Evolutionary conservation across 2,797 vertebrate species (phyloP), one percentile per base, ranked within the genome.

Genomic region (Anolis apletophallus): DNA sequence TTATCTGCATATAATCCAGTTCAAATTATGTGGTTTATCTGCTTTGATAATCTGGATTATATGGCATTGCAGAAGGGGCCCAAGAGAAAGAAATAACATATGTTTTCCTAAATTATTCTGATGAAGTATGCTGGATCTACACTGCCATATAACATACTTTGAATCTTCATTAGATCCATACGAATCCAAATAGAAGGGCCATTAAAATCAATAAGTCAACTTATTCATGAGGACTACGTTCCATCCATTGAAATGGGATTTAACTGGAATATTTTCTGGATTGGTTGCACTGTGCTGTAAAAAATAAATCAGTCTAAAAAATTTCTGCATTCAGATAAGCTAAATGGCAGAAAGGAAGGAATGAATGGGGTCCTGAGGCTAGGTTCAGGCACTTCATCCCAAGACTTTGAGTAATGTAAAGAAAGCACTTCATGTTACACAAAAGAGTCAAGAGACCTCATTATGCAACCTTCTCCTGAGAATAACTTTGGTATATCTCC

Each of bases 361-460:
- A 32, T 26, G 29, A 12, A 26, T 11, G 19, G 5, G 34, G 16
- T 52, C 9, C 59, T 26, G 13, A 40, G 8, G n/a, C 19, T 34
- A 52, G n/a, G 11, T 13, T 59, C 13, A 23, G 29, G 1, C 40
- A 50, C 23, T 74, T 36, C 17, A 23, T 52, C 26, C 55, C 8
- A 68, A 1, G 36, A 76, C 8, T 88, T 68, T 88, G 29, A 71
- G 13, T 55, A 46, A 59, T 19, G 14, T 71, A 34, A 50, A 3
- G 9, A 55, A 23, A 50, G 40, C 54, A 64, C 55, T n/a, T 36
- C 21, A 73, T 40, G 32, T 74, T n/a, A 21, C 59, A 67, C 85
- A 19, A 74, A 85, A 83, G 85, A 32, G 11, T 32, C 57, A 32
- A 17, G 50, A 40, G 52, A 88, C 86, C 55, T 50, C 2, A 64